phyloP scores from a whole-genome alignment of 1,140 invertebrate species.

The Parasteatoda tepidariorum region DNA sequence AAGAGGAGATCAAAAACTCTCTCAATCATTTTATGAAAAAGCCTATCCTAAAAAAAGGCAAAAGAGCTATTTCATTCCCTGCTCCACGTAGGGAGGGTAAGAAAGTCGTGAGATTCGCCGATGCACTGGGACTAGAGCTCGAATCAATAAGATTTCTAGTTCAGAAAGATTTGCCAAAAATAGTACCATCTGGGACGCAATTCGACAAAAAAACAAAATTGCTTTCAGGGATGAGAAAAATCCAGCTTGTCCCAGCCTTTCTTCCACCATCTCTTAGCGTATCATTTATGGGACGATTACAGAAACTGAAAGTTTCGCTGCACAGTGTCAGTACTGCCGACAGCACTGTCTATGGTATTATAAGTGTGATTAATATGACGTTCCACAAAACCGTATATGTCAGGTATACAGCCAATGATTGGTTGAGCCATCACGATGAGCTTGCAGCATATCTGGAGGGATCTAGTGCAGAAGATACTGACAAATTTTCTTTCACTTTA shows the following conservation, averaged over 20 bases:
- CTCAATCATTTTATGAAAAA: neutral
- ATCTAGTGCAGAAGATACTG: conserved; percentile 92
- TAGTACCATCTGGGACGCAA: conserved; percentile 34
- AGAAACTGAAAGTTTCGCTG: conserved; percentile 33
- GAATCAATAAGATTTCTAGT: conserved; percentile 86
- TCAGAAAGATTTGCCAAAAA: conserved; percentile 84
- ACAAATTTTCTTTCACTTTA: conserved; percentile 78
- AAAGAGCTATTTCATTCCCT: conserved; percentile 49
- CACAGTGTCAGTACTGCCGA: conserved; percentile 61
- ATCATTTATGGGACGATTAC: conserved; percentile 34
- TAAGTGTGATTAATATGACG: conserved; percentile 77
- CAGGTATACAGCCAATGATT: conserved; percentile 86
- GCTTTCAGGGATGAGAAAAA: neutral
- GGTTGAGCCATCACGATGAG: conserved; percentile 85
- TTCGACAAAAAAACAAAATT: neutral
- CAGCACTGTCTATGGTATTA: conserved; percentile 62
- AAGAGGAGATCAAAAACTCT: neutral
- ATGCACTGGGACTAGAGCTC: conserved; percentile 90
- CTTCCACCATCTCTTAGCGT: conserved; percentile 49
- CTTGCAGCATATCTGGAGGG: conserved; percentile 82
- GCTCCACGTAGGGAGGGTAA: conserved; percentile 72
- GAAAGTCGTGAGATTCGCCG: conserved; percentile 96
- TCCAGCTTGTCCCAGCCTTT: conserved; percentile 50
- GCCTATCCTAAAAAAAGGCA: conserved; percentile 45
- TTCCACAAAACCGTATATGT: conserved; percentile 91